These are phyloP conservation scores for Calonectris borealis DNA, from an alignment of 2,113 vertebrate species.

Conservation along the genomic window DNA sequence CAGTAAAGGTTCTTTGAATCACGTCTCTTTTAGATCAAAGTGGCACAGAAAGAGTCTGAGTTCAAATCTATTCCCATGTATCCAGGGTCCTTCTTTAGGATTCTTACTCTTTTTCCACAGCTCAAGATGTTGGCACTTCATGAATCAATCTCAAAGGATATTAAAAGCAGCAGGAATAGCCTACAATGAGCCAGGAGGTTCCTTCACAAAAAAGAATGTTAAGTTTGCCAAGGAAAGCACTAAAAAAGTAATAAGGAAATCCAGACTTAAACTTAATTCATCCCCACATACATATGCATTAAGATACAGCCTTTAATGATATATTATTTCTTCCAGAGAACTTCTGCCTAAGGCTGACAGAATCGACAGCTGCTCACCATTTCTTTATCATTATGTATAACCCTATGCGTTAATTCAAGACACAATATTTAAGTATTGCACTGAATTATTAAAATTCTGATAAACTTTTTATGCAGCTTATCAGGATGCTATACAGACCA, in stretches of 20 bases:
- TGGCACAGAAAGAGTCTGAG: conserved; percentile 60
- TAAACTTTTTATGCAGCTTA: neutral
- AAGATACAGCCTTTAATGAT: conserved; percentile 47
- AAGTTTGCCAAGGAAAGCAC: conserved; percentile 56
- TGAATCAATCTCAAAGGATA: conserved; percentile 66
- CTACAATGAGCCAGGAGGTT: conserved; percentile 52
- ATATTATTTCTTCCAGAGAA: conserved; percentile 24
- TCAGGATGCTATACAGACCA: neutral
- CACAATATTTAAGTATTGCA: neutral
- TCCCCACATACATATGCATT: conserved; percentile 31
- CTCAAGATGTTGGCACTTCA: conserved; percentile 55
- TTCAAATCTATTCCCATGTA: conserved; percentile 67
- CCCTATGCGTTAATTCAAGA: neutral
- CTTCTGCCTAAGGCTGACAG: neutral
- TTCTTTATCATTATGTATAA: neutral
- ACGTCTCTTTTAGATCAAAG: conserved; percentile 59
- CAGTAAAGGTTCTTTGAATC: conserved; percentile 65
- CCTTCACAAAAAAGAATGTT: conserved; percentile 25
- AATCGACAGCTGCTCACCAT: conserved; percentile 21
- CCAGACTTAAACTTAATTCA: conserved; percentile 54
- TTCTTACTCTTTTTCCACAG: conserved; percentile 64
- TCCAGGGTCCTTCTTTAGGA: conserved; percentile 22
- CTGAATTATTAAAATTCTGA: neutral
- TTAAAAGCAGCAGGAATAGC: conserved; percentile 55
- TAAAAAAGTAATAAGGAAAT: conserved; percentile 60